A percentile compares a stretch with the other conserved stretches of the same genome.
Evolutionary conservation across 2,888 invertebrate species (phyloP).

Genomic region (Leistus spinibarbis): DNA sequence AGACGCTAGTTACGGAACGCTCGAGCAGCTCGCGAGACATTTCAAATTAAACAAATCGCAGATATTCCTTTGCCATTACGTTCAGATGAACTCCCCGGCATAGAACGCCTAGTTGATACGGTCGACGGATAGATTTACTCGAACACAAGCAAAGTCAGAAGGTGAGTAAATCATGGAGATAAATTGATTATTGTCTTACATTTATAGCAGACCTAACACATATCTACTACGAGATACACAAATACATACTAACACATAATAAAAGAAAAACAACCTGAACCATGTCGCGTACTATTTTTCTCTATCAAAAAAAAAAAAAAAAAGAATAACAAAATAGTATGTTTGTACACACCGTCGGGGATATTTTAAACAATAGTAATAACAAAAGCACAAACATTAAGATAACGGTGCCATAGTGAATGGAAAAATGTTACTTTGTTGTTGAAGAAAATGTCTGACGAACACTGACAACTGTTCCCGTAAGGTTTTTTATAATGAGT

Average conservation of each 20-base stretch:
- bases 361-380: conserved; percentile 15
- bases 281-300: not conserved
- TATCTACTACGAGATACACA: not conserved
- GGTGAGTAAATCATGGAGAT: not conserved
- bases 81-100: conserved; percentile 4
- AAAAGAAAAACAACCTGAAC: not conserved
- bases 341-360: conserved; percentile 6
- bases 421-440: conserved; percentile 31
- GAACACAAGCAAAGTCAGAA: not conserved
- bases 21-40: conserved; percentile 16
- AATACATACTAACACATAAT: not conserved
- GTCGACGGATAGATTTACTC: conserved; percentile 7
- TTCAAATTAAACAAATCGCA: conserved; percentile 27
- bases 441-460: conserved; percentile 20
- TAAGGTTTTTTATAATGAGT: not conserved
- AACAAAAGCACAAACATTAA: conserved; percentile 21
- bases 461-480: not conserved
- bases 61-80: conserved; percentile 26
- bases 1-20: conserved; percentile 24
- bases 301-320: not conserved
- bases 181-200: not conserved
- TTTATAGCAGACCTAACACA: not conserved
- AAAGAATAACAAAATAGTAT: not conserved
- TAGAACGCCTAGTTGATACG: conserved; percentile 7
- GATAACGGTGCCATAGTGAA: conserved; percentile 24